Conservation (phyloP, 2,113 vertebrate species). For the Lophochroa leadbeateri region DNA sequence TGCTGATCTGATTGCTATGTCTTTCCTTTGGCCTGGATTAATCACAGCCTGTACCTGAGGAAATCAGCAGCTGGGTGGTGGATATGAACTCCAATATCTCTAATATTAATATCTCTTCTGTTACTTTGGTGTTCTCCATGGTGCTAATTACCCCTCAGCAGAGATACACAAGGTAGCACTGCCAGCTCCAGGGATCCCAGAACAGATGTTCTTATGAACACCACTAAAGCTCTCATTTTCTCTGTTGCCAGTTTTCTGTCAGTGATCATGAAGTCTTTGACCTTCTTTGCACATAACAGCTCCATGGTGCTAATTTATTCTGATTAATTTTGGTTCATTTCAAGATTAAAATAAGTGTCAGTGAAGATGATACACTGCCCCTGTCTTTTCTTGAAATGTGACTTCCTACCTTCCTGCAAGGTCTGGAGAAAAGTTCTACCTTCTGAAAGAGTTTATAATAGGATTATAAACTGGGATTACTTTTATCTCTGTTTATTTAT, state of each 20-base stretch:
- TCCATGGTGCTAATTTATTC: background rate
- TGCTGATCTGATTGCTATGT: background rate
- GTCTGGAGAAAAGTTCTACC: background rate
- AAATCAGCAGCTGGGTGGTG: background rate
- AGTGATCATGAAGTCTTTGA: background rate
- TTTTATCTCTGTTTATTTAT: constrained; percentile 19
- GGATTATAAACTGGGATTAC: background rate
- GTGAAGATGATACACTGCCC: background rate
- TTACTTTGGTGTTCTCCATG: background rate
- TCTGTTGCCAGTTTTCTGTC: background rate
- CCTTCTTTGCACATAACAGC: background rate
- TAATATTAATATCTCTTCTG: background rate
- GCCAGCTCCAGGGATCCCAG: background rate
- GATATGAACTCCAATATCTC: background rate
- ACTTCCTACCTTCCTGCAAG: background rate
- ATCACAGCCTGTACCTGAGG: background rate
- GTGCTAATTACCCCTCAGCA: background rate
- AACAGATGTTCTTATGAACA: background rate
- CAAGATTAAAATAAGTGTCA: background rate
- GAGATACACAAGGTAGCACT: background rate
- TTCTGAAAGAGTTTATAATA: background rate
- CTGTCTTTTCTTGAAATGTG: background rate
- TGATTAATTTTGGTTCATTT: background rate
- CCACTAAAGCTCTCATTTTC: background rate
- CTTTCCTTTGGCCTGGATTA: background rate